Base-by-base conservation (phyloP, 2,797 vertebrate species). In the Bradypus variegatus region DNA sequence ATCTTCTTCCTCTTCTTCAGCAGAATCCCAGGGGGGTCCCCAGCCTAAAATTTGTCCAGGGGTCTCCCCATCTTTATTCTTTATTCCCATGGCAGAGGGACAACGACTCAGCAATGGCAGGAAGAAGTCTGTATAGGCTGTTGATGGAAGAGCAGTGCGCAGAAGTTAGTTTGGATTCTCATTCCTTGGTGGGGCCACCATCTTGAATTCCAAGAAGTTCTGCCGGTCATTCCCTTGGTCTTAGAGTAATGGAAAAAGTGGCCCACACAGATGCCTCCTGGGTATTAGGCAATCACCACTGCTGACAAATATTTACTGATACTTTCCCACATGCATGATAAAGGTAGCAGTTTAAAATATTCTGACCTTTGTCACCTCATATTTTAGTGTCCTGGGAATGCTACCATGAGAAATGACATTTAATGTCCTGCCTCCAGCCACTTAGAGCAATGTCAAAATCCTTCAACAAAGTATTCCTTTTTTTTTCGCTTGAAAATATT, bases 91-190 rank as follows among this genome's bases (percentile, higher is more conserved):
- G 29, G 98, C 98, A 18, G 97, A 97, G 0, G 98, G 98, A 73
- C 98, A 98, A 81, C 93, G 96, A n/a, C 96, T 97, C 75, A 91
- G 95, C 27, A 99, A 96, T 2, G 98, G 98, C 45, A 98, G 96
- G 48, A 98, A 98, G 93, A 99, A 96, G 93, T 98, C 98, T 12
- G 97, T 96, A 86, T 98, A 98, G 8, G 95, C 98, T 99, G 93
- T 33, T 67, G 72, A 53, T 12, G 70, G 27, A 65, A 80, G 16
- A 86, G 65, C n/a, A 64, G 53, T 60, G 36, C 83, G 41, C 77
- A 65, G 60, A 55, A 55, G 53, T 94, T 60, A 93, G 80, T 64
- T 13, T 65, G 60, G 53, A 41, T 69, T 77, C 38, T 60, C 53
- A 4, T 23, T 15, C 29, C 73, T 53, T 3, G 25, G 18, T 41